Conservation (phyloP, 2,797 vertebrate species). For the Centropyge bicolor region DNA sequence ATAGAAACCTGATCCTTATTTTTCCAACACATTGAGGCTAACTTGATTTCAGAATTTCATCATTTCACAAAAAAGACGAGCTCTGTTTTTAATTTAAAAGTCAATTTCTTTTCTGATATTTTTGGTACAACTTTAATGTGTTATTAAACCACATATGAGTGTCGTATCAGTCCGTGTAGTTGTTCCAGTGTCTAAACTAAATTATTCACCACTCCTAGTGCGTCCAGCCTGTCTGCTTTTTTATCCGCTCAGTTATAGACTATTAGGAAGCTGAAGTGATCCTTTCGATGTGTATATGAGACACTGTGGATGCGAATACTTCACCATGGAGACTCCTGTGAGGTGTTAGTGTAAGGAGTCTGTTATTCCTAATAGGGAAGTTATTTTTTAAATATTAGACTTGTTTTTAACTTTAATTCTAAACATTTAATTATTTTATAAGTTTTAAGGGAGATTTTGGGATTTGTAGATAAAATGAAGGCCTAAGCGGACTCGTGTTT, state of each 20-base stretch:
- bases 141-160: not conserved
- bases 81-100: slow-evolving; percentile 1
- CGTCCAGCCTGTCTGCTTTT: slow-evolving; percentile 18
- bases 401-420: not conserved
- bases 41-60: not conserved
- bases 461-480: not conserved
- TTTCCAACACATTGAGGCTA: not conserved
- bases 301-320: slow-evolving; percentile 30
- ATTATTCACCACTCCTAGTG: slow-evolving; percentile 51
- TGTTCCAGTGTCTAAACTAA: slow-evolving; percentile 36
- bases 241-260: slow-evolving; percentile 10
- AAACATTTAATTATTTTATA: not conserved
- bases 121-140: not conserved
- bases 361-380: not conserved
- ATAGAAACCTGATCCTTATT: slow-evolving; percentile 9
- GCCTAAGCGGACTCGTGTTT: not conserved
- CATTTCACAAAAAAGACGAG: not conserved
- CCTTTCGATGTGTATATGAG: slow-evolving; percentile 23
- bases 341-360: not conserved
- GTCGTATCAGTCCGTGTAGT: not conserved
- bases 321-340: not conserved
- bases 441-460: not conserved
- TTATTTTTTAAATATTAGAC: not conserved
- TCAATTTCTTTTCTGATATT: not conserved
- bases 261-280: slow-evolving; percentile 35